phyloP scores from a whole-genome alignment of 1,140 invertebrate species.

The Heliconius himera region DNA sequence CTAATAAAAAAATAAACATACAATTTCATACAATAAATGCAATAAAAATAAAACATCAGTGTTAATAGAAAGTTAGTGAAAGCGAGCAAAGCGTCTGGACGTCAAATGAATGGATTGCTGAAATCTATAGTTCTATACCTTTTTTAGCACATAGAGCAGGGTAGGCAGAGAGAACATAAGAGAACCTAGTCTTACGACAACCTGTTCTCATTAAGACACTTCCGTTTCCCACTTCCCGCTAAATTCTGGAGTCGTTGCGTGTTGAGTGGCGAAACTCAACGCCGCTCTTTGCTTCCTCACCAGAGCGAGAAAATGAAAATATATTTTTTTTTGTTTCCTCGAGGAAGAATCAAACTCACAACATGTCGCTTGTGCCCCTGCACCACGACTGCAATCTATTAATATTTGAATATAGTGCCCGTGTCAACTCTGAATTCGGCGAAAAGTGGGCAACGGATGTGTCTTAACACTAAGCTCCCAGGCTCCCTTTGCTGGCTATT shows the following conservation, averaged over 20 bases:
- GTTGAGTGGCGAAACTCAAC: no score
- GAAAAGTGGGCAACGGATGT: no score
- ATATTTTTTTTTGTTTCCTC: no score
- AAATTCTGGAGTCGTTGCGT: not conserved
- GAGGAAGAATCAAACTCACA: not conserved
- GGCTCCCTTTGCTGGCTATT: no score
- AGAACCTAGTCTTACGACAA: not conserved
- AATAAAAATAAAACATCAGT: conserved; percentile 4
- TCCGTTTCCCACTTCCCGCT: not conserved
- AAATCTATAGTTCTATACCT: not conserved
- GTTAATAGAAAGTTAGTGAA: conserved; percentile 54
- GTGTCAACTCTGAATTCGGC: no score
- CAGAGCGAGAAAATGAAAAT: no score
- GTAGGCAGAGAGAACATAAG: not conserved
- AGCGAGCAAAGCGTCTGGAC: conserved; percentile 32
- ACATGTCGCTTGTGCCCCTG: no score
- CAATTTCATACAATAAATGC: not conserved
- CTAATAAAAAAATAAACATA: not conserved
- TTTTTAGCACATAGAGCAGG: not conserved
- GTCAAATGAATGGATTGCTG: conserved; percentile 14
- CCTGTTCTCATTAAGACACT: no score
- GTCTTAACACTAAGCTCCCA: no score
- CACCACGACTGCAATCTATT: no score
- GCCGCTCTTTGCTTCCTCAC: no score
- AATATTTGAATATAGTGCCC: no score